Percentiles rank a stretch among this genome's conserved stretches.
Evolutionary conservation across 2,113 vertebrate species (phyloP).

Genomic region (Corynorhinus townsendii): DNA sequence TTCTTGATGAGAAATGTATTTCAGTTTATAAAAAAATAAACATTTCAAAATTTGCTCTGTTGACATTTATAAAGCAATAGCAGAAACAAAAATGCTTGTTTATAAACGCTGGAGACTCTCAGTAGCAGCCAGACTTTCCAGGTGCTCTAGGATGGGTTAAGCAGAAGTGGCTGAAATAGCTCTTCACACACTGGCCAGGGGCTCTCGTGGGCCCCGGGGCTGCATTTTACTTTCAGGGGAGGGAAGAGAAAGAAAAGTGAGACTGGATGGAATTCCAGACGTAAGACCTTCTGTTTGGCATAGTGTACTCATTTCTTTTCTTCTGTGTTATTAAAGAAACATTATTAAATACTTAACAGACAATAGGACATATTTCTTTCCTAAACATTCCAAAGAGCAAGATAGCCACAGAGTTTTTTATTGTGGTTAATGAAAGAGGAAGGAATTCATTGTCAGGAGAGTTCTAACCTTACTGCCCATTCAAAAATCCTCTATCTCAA

Average conservation of each 20-base stretch:
- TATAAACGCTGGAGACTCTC: not conserved
- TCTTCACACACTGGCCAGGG: not conserved
- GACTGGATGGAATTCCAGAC: rapidly evolving
- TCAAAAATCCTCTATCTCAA: not conserved
- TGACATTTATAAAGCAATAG: not conserved
- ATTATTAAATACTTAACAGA: not conserved
- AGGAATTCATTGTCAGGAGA: not conserved
- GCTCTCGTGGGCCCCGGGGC: rapidly evolving
- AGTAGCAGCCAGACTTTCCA: rapidly evolving
- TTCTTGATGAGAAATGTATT: not conserved
- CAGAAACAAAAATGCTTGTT: not conserved
- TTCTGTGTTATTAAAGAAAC: not conserved
- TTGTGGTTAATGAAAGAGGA: not conserved
- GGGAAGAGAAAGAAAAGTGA: rapidly evolving
- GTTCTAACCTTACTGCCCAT: not conserved
- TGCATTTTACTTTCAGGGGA: not conserved
- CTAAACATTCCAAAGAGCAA: not conserved
- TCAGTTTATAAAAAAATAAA: not conserved
- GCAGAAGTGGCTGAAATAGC: not conserved
- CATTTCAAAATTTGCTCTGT: not conserved
- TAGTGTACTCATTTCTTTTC: not conserved
- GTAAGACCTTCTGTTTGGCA: not conserved
- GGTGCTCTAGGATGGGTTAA: not conserved
- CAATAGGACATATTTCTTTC: not conserved
- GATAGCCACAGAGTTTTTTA: not conserved